These are phyloP conservation scores for Steinernema carpocapsae DNA, from an alignment of 2,888 invertebrate genomes.

Conservation along the genomic window DNA sequence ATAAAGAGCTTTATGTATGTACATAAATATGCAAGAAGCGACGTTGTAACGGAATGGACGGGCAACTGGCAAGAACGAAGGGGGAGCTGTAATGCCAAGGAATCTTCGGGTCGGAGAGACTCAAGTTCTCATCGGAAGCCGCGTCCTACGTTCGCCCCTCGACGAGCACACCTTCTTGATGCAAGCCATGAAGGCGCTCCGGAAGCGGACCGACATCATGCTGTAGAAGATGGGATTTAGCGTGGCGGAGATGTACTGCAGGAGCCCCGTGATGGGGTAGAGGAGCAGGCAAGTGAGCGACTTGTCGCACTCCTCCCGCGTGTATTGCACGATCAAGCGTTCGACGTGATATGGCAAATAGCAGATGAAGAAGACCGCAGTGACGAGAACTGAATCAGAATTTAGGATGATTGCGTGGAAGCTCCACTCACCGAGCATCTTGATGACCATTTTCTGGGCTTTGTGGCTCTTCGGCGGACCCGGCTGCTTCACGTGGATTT, in stretches of 20 bases:
- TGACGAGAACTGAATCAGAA: slow-evolving; percentile 55
- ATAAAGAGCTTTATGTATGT: slow-evolving; percentile 1
- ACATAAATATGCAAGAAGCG: not conserved
- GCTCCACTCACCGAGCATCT: slow-evolving; percentile 59
- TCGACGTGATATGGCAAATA: slow-evolving; percentile 68
- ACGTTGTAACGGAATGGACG: slow-evolving; percentile 6
- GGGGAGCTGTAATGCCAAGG: not conserved
- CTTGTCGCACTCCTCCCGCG: slow-evolving; percentile 50
- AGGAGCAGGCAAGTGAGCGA: slow-evolving; percentile 56
- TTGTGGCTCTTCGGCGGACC: slow-evolving; percentile 57
- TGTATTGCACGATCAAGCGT: slow-evolving; percentile 62
- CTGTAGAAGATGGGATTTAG: slow-evolving; percentile 68
- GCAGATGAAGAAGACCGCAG: slow-evolving; percentile 65
- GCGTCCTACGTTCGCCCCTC: slow-evolving; percentile 12
- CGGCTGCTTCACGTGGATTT: slow-evolving; percentile 33
- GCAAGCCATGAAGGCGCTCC: slow-evolving; percentile 58
- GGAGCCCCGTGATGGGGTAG: slow-evolving; percentile 65
- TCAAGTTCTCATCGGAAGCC: not conserved
- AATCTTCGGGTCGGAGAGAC: not conserved
- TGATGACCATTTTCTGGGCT: slow-evolving; percentile 66
- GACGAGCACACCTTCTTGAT: slow-evolving; percentile 45
- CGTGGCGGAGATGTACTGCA: slow-evolving; percentile 67
- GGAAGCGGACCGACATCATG: slow-evolving; percentile 64
- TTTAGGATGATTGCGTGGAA: not conserved
- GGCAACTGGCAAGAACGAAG: not conserved